A percentile compares a stretch with the other conserved stretches of the same genome.
Evolutionary conservation across 2,797 vertebrate genomes (phyloP).

Genomic region (Hephaestus fuliginosus): DNA sequence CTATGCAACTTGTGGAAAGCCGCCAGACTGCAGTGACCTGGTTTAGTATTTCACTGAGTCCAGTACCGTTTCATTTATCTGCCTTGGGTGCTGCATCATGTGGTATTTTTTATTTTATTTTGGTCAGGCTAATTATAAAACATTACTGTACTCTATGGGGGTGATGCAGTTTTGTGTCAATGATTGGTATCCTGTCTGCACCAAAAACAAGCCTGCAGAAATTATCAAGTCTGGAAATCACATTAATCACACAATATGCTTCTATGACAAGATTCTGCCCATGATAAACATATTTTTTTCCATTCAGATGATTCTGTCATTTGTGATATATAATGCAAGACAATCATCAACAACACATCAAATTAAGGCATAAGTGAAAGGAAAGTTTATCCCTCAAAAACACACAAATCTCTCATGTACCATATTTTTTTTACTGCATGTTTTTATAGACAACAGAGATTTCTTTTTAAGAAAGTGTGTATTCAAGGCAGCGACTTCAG

Average conservation of each 20-base stretch:
- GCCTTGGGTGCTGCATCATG: not conserved
- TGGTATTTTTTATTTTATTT: not conserved
- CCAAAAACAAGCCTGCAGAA: not conserved
- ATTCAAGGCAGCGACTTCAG: not conserved
- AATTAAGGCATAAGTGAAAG: too few relatives aligned
- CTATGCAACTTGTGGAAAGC: constrained; percentile 47
- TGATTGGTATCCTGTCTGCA: not conserved
- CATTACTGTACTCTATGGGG: not conserved
- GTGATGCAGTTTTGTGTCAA: not conserved
- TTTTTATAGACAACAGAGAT: not conserved
- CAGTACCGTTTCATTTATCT: not conserved
- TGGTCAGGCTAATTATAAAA: constrained; percentile 9
- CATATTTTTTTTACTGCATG: not conserved
- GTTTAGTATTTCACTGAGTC: not conserved
- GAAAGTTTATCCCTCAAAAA: not conserved
- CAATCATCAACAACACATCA: not conserved
- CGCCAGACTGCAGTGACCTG: constrained; percentile 39
- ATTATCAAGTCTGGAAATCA: not conserved
- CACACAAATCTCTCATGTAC: not conserved
- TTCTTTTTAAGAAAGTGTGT: not conserved
- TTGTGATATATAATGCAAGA: not conserved
- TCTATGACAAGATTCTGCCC: too few relatives aligned
- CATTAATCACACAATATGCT: not conserved
- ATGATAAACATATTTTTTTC: not conserved
- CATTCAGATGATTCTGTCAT: not conserved